phyloP scores from a whole-genome alignment of 2,888 invertebrate species.

The Agonopterix arenella region DNA sequence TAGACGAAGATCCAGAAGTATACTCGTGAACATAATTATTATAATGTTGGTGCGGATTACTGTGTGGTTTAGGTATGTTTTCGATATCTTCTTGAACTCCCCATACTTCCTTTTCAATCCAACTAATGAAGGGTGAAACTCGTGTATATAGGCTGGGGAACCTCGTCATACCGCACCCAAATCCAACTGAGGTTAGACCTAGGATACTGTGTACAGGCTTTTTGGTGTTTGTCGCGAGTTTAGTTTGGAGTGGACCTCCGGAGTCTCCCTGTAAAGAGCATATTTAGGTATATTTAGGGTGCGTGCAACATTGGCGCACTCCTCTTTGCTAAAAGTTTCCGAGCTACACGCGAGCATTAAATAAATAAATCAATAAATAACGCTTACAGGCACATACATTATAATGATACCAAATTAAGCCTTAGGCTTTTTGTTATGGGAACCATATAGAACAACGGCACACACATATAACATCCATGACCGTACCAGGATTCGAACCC shows the following conservation, averaged over 20 bases:
- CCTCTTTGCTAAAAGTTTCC: no score
- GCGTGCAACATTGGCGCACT: no score
- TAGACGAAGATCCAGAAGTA: no score
- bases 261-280: constrained; percentile 20
- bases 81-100: neutral
- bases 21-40: neutral
- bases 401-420: no score
- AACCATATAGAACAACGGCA: no score
- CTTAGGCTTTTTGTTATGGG: no score
- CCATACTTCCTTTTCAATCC: constrained; percentile 27
- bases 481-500: no score
- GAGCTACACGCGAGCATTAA: no score
- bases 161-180: constrained; percentile 17
- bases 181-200: constrained; percentile 25
- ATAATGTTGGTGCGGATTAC: neutral
- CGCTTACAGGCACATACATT: no score
- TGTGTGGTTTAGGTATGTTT: neutral
- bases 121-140: constrained; percentile 20
- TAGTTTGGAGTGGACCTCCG: constrained; percentile 24
- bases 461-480: no score
- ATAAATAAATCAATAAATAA: no score
- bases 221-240: constrained; percentile 8
- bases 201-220: constrained; percentile 19
- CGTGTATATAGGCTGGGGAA: constrained; percentile 23
- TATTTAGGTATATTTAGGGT: neutral